Percentiles rank a stretch among this genome's conserved stretches.
Conservation (phyloP, 92 coral and sea anemone species). For the Heteractis magnifica region DNA sequence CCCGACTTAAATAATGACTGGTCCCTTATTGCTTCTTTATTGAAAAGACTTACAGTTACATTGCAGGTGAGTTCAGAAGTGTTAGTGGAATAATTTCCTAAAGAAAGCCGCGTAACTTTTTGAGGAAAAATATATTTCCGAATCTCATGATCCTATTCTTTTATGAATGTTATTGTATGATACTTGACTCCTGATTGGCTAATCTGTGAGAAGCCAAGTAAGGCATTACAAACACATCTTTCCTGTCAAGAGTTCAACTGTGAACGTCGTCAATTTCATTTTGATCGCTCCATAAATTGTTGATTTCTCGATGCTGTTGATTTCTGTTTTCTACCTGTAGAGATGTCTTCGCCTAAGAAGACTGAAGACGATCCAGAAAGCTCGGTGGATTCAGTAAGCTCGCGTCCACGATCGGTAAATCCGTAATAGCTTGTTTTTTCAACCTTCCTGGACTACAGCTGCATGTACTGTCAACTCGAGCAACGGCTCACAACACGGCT, state of each 20-base stretch:
- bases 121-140: neutral
- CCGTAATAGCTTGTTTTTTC: neutral
- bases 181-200: neutral
- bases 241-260: neutral
- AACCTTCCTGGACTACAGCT: neutral
- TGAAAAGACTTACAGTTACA: neutral
- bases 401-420: constrained; percentile 25
- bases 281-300: neutral
- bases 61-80: neutral
- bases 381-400: neutral
- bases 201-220: neutral
- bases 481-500: neutral
- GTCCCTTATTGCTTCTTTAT: neutral
- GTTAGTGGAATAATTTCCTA: neutral
- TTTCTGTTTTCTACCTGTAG: neutral
- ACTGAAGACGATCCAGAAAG: neutral
- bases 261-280: neutral
- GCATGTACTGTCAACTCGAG: constrained; percentile 8
- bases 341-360: constrained; percentile 8
- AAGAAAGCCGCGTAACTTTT: neutral
- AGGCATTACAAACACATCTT: neutral
- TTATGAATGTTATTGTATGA: neutral
- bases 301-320: neutral
- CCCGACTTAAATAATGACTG: too few species aligned
- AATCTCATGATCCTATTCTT: neutral